Evolutionary conservation across 1,140 invertebrate species (phyloP), one percentile per base, ranked within the genome.

Genomic region (Ooceraea biroi): DNA sequence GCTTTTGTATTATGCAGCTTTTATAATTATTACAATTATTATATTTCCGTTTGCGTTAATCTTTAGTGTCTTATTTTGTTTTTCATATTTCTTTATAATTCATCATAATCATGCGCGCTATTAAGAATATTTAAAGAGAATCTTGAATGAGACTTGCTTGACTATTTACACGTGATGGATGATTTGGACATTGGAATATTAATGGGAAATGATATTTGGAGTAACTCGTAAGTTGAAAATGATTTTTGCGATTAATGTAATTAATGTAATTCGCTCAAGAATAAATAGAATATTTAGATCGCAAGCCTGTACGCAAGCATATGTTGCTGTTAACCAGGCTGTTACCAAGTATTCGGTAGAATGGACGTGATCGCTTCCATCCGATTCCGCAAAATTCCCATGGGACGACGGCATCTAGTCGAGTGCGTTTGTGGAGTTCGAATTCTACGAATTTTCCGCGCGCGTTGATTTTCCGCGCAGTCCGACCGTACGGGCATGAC

Each of bases 371-470:
- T 77, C 46, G 17, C 52, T 78, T 77, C 61, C 14, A 66, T 66
- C 58, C 27, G 58, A 76, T 76, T 63, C 27, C 30, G 36, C 48
- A 68, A 48, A 68, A 68, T 66, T 77, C 14, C 44, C 27, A 63
- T 8, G 25, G 46, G 60, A 10, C 27, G 30, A 77, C 58, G 25
- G 12, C 25, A 11, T n/a, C 36, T 74, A 7, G 17, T 77, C 48
- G 60, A 25, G 4, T 41, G 19, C 46, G 14, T 77, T 65, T 65
- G 46, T 22, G 41, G 25, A 48, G 44, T 63, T 36, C 19, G 22
- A 63, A 76, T 76, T 63, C 44, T 44, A 17, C 4, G 25, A 3
- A 77, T 77, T 77, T 77, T 55, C 10, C 30, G 11, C 27, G 46
- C n/a, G 27, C 2, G 12, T 36, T 50, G 44, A 76, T 63, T 63